A percentile compares a stretch with the other conserved stretches of the same genome.
Conservation (phyloP, 2,888 invertebrate species). For the Temnothorax unifasciatus region DNA sequence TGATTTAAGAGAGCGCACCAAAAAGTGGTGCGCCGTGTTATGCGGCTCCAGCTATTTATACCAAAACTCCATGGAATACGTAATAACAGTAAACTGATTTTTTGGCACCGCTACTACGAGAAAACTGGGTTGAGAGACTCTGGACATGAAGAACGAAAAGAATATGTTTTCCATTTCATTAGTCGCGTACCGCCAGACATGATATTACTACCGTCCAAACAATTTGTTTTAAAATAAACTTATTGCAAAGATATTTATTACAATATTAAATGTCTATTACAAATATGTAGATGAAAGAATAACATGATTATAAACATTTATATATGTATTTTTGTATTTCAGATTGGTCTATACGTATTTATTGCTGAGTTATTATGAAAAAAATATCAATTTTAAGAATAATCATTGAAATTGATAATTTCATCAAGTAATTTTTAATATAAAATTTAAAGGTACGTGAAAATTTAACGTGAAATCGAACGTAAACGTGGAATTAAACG, state of each 20-base stretch:
- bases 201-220: not conserved
- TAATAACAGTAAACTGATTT: slow-evolving; percentile 68
- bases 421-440: not conserved
- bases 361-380: not conserved
- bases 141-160: not conserved
- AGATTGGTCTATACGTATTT: not conserved
- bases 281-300: not conserved
- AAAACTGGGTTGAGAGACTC: slow-evolving; percentile 58
- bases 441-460: not conserved
- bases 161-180: not conserved
- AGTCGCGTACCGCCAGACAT: too few relatives aligned
- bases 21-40: slow-evolving; percentile 40
- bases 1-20: slow-evolving; percentile 61
- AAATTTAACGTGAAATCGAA: not conserved
- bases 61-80: slow-evolving; percentile 57
- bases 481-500: not conserved
- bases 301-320: not conserved
- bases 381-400: not conserved
- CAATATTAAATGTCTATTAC: not conserved
- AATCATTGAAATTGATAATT: not conserved
- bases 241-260: not conserved
- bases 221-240: not conserved
- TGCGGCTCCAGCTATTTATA: slow-evolving; percentile 64
- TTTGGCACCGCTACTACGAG: slow-evolving; percentile 37
- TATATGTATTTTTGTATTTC: not conserved